A percentile compares a stretch with the other conserved stretches of the same genome.
Conservation (phyloP, 2,113 vertebrate species). For the Dendrocopos noguchii region DNA sequence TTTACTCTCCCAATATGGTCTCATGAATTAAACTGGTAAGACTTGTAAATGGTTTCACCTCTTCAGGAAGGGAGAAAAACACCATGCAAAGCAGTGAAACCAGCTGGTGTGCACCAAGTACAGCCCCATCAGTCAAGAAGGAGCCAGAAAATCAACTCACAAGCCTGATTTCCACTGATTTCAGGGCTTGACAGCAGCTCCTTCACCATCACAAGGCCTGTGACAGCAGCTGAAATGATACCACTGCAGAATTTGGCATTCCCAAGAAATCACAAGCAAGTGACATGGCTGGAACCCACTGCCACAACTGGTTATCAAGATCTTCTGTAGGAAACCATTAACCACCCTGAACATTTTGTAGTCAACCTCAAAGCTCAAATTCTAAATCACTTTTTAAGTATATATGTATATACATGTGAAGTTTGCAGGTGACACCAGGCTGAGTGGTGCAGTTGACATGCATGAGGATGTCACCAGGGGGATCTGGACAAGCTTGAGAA, state of each 20-base stretch:
- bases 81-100: neutral
- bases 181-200: neutral
- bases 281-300: accelerated
- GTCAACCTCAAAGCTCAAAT: neutral
- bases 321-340: neutral
- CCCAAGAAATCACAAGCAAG: neutral
- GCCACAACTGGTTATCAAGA: no score
- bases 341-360: neutral
- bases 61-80: neutral
- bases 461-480: no score
- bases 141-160: neutral
- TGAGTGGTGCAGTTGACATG: no score
- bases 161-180: neutral
- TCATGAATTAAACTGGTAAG: neutral
- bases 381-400: neutral
- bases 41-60: neutral
- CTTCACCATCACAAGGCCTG: neutral
- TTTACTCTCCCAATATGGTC: neutral
- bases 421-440: no score
- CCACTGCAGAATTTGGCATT: neutral
- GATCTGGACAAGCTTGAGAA: no score
- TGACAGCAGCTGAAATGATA: neutral
- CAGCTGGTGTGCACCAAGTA: accelerated
- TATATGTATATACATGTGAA: no score
- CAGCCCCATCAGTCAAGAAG: neutral